Evolutionary conservation across 1,140 invertebrate species (phyloP).

Genomic region (Aphaenogaster ashmeadi): DNA sequence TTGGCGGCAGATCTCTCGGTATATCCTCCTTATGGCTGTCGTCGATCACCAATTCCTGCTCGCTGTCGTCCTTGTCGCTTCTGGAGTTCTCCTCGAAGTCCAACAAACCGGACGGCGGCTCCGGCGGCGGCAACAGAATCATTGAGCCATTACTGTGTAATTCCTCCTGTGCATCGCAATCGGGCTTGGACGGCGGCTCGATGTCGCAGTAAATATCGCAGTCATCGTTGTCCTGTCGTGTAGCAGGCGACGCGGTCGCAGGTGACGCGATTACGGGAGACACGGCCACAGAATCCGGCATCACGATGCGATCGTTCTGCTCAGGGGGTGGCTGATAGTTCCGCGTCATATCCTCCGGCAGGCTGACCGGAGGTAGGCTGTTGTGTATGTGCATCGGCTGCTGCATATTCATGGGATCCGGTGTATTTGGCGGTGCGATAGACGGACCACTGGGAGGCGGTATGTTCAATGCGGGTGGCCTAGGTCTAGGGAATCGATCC

Average conservation of each 20-base stretch:
- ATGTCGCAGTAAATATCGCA: constrained; percentile 85
- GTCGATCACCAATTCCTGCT: constrained; percentile 90
- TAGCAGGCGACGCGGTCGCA: background rate
- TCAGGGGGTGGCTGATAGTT: constrained; percentile 12
- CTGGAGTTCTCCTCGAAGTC: constrained; percentile 86
- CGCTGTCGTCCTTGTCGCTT: constrained; percentile 89
- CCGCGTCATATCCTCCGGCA: constrained; percentile 59
- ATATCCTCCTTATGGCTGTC: constrained; percentile 87
- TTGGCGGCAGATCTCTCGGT: constrained; percentile 78
- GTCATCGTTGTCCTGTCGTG: constrained; percentile 78
- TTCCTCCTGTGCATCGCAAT: constrained; percentile 70
- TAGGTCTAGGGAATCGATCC: constrained; percentile 68
- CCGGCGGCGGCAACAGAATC: constrained; percentile 85
- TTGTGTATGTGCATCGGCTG: constrained; percentile 31
- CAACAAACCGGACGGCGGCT: constrained; percentile 87
- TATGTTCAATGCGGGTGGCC: constrained; percentile 31
- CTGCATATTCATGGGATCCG: constrained; percentile 9
- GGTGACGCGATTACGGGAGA: background rate
- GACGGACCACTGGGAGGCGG: constrained; percentile 5
- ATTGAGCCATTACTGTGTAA: constrained; percentile 70
- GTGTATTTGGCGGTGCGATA: background rate
- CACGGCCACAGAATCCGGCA: background rate
- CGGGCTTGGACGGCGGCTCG: constrained; percentile 77
- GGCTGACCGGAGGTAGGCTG: constrained; percentile 46
- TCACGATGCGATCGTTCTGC: background rate